Conservation (phyloP, 2,888 invertebrate species). For the Anorthoa munda region DNA sequence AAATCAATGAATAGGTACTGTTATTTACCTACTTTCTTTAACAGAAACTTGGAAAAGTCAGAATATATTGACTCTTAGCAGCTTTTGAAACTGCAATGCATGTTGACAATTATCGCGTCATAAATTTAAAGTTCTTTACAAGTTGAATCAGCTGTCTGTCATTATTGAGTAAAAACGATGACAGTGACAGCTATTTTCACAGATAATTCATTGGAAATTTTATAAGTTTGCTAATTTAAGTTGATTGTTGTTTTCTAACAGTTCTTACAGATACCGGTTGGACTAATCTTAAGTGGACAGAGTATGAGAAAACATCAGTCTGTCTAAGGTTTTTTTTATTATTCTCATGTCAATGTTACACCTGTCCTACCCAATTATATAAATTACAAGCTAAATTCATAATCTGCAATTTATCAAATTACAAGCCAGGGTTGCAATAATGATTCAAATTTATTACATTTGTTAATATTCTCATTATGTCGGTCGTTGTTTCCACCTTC, state of each 20-base stretch:
- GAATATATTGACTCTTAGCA: neutral
- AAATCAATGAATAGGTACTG: no score
- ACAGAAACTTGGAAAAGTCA: neutral
- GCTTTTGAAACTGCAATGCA: neutral
- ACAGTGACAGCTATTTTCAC: neutral
- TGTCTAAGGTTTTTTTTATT: neutral
- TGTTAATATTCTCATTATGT: slow-evolving; percentile 14
- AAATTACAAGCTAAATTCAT: slow-evolving; percentile 1
- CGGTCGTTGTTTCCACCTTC: slow-evolving; percentile 36
- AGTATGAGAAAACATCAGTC: neutral
- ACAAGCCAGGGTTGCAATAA: slow-evolving; percentile 8
- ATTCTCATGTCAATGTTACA: neutral
- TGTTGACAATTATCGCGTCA: neutral
- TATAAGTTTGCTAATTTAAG: neutral
- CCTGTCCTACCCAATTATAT: slow-evolving; percentile 5
- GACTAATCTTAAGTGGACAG: no score
- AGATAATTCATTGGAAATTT: neutral
- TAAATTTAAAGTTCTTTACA: neutral
- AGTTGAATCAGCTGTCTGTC: neutral
- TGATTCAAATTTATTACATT: slow-evolving; percentile 12
- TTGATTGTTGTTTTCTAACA: neutral
- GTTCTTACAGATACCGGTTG: neutral
- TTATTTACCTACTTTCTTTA: neutral
- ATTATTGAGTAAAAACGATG: neutral
- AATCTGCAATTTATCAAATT: slow-evolving; percentile 34